Percentiles rank a stretch among this genome's conserved stretches.
phyloP scores from a whole-genome alignment of 2,113 vertebrate species.

The Monarcha castaneiventris region DNA sequence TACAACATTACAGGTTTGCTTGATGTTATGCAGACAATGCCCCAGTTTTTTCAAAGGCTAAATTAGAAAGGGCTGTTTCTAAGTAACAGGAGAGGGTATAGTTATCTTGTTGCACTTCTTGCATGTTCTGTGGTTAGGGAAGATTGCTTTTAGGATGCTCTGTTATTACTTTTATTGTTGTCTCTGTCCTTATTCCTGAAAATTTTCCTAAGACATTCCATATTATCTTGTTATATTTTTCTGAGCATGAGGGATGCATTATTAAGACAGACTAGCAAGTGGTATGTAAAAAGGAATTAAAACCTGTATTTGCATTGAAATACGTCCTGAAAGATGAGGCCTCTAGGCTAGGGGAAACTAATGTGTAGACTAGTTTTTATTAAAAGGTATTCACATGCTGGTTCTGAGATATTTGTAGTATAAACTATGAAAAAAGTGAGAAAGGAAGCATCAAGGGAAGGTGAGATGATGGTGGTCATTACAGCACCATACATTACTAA shows the following conservation, averaged over 20 bases:
- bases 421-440: background rate
- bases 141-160: background rate
- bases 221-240: background rate
- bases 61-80: background rate
- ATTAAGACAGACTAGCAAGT: background rate
- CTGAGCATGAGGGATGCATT: background rate
- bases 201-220: background rate
- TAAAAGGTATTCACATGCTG: background rate
- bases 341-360: background rate
- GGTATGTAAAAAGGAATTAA: background rate
- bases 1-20: background rate
- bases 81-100: background rate
- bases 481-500: background rate
- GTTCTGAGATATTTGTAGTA: background rate
- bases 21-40: background rate
- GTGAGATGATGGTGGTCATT: background rate
- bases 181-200: background rate
- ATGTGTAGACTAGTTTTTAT: background rate
- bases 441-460: background rate
- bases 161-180: background rate
- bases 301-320: background rate
- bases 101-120: background rate
- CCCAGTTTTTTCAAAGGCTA: background rate
- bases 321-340: background rate
- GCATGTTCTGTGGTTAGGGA: background rate